Evolutionary conservation across 2,888 invertebrate species (phyloP), one percentile per base, ranked within the genome.

Genomic region (Lasioglossum lativentre): DNA sequence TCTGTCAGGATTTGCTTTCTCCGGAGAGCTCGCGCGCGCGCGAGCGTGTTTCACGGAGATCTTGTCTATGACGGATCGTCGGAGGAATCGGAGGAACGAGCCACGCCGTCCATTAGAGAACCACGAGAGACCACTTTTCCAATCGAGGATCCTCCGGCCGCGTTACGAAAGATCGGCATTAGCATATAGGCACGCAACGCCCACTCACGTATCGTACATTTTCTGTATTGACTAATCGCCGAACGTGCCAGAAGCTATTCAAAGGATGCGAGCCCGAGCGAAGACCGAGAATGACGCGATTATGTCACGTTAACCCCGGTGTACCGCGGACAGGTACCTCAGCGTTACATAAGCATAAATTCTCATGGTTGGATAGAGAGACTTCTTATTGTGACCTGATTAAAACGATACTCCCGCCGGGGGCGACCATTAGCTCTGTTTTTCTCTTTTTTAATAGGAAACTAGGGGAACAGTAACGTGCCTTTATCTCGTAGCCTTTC

Each of bases 151-250:
- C 72, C 63, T 66, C n/a, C 30, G 23, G 38, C 34, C 68, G 68
- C 70, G 42, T 88, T 88, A 66, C 82, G 77, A 86, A 82, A 82
- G 66, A 74, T 38, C 63, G 47, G 59, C 82, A 81, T 90, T 88
- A 88, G 75, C 90, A 80, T 82, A 88, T n/a, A 56, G 34, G 73
- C 34, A 56, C 74, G 68, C 30, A 68, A 74, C 86, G 72, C 77
- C 79, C 81, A 75, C 77, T 27, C 23, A 30, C 63, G 30, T 23
- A 23, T 42, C 66, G 71, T 71, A 30, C 74, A 52, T 63, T 42
- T 27, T n/a, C 75, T 45, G n/a, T 82, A 88, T 90, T 86, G 83
- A 86, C 79, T 89, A 88, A 89, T 82, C 80, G 82, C 38, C 75
- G 70, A 78, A 78, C 68, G 75, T 76, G 71, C 56, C 38, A n/a